Conservation (phyloP, 2,113 vertebrate genomes). For the Hiodon alosoides region DNA sequence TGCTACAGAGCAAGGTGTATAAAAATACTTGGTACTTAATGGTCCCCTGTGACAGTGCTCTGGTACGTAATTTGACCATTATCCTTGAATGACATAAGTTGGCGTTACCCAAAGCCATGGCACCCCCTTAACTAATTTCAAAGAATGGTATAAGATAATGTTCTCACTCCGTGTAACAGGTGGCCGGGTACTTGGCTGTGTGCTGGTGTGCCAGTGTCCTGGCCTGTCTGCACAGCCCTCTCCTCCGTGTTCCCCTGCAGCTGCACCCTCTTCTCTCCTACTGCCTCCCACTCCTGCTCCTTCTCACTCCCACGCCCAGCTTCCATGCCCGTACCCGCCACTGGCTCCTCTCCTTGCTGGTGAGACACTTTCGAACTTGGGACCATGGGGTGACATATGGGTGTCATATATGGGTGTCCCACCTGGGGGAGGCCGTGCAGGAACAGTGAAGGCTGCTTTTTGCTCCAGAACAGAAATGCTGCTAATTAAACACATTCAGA, state of each 20-base stretch:
- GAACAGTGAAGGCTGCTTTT: too few relatives aligned
- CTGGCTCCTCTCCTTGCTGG: constrained; percentile 40
- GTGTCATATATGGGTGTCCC: background rate
- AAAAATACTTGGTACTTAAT: too few relatives aligned
- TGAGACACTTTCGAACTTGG: constrained; percentile 5
- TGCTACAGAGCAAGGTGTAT: too few relatives aligned
- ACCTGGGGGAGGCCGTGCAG: too few relatives aligned
- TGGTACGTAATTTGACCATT: too few relatives aligned
- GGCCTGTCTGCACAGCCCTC: constrained; percentile 37
- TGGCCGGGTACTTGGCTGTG: constrained; percentile 38
- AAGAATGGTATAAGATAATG: background rate
- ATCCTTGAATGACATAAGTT: too few relatives aligned
- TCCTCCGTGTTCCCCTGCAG: constrained; percentile 32
- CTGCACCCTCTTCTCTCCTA: constrained; percentile 41
- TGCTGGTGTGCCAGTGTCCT: constrained; percentile 45
- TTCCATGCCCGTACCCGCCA: constrained; percentile 33
- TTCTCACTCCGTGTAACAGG: constrained; percentile 23
- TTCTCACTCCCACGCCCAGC: constrained; percentile 38
- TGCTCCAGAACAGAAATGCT: too few relatives aligned
- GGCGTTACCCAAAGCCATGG: too few relatives aligned
- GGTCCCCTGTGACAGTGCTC: too few relatives aligned
- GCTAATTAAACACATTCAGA: too few relatives aligned
- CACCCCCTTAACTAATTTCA: too few relatives aligned
- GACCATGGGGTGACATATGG: background rate
- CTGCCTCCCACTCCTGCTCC: constrained; percentile 37